These are phyloP conservation scores for Coilia nasus DNA, from an alignment of 2,797 vertebrate genomes.

Conservation along the genomic window DNA sequence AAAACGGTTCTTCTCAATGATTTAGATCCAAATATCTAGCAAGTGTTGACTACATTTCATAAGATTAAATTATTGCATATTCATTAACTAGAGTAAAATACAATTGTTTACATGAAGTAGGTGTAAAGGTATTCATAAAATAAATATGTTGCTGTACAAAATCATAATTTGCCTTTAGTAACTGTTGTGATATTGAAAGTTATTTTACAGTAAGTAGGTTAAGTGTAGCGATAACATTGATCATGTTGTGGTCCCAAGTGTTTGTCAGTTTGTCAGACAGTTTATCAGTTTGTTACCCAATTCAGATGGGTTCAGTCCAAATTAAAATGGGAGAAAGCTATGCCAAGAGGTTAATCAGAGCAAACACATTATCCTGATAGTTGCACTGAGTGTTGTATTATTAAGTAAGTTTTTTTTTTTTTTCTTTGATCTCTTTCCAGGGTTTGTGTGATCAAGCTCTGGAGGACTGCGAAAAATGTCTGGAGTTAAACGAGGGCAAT, in stretches of 20 bases:
- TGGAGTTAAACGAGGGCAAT: conserved; percentile 87
- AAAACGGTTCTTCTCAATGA: background rate
- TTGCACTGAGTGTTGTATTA: background rate
- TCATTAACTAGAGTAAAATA: no score
- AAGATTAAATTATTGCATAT: no score
- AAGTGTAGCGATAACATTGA: background rate
- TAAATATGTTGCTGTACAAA: background rate
- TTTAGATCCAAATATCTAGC: no score
- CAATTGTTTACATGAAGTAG: background rate
- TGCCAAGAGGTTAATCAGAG: no score
- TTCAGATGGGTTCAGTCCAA: no score
- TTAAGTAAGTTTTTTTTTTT: conserved; percentile 22
- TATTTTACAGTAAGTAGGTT: background rate
- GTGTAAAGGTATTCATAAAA: background rate
- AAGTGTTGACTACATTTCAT: no score
- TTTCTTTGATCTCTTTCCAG: conserved; percentile 60
- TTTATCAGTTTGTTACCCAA: no score
- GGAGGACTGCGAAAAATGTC: conserved; percentile 88
- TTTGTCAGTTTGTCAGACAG: no score
- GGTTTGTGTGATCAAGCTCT: conserved; percentile 87
- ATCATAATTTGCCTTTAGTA: background rate
- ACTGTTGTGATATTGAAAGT: background rate
- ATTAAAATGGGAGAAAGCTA: no score
- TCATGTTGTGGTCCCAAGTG: background rate
- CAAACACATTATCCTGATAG: no score